phyloP scores from a whole-genome alignment of 2,797 vertebrate genomes.

The Thripadectes ignobilis region DNA sequence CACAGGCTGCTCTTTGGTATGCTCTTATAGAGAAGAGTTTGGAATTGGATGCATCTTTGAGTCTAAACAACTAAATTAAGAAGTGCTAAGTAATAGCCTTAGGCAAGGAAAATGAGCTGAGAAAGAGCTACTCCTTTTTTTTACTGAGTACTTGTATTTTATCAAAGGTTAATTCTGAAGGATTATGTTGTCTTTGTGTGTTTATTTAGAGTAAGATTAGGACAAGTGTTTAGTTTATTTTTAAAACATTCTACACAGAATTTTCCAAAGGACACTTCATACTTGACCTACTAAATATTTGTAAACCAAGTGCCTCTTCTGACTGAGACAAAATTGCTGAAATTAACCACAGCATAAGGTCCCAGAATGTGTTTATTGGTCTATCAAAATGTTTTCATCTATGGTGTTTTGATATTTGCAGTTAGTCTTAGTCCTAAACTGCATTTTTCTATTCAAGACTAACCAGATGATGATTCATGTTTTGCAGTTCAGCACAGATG shows the following conservation, averaged over 20 bases:
- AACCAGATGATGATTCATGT: background rate
- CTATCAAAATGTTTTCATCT: slow-evolving; percentile 9
- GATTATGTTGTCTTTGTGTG: background rate
- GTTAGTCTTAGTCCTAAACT: background rate
- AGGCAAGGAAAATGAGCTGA: background rate
- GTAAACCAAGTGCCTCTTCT: slow-evolving; percentile 21
- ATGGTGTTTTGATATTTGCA: background rate
- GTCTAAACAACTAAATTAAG: background rate
- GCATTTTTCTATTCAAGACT: background rate
- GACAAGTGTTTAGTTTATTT: slow-evolving; percentile 44
- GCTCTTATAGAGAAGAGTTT: background rate
- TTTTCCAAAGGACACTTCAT: slow-evolving; percentile 11
- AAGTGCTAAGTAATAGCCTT: background rate
- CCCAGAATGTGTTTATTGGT: background rate
- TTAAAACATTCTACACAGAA: background rate
- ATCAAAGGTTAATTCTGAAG: slow-evolving; percentile 53
- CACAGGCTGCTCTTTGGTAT: background rate
- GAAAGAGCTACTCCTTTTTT: background rate
- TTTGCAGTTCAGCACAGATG: background rate
- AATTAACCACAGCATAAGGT: background rate
- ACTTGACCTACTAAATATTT: slow-evolving; percentile 51
- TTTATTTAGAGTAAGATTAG: slow-evolving; percentile 36
- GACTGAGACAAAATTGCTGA: slow-evolving; percentile 15
- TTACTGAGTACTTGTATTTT: background rate
- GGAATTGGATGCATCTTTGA: background rate